phyloP scores from a whole-genome alignment of 2,797 vertebrate species.

The Bufotes viridis region DNA sequence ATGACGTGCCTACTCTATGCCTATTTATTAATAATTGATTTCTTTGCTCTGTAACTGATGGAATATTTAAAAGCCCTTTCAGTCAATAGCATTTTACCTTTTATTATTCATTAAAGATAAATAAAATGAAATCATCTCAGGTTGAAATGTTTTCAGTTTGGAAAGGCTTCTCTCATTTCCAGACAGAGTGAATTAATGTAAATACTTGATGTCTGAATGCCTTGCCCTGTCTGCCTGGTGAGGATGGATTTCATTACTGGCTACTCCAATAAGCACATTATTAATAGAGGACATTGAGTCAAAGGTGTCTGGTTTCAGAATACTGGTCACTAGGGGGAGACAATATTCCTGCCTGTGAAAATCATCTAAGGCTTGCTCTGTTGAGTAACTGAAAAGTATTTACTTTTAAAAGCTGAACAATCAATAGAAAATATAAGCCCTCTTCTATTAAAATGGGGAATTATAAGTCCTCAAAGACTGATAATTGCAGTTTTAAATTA shows the following conservation, averaged over 20 bases:
- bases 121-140: constrained; percentile 72
- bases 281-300: background rate
- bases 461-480: too few relatives aligned
- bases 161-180: constrained; percentile 60
- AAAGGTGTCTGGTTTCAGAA: background rate
- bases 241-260: constrained; percentile 29
- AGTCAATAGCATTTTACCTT: constrained; percentile 76
- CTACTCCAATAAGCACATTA: background rate
- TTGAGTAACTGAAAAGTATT: background rate
- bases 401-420: background rate
- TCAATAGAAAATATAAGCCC: background rate
- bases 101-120: constrained; percentile 84
- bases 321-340: background rate
- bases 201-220: constrained; percentile 65
- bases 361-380: background rate
- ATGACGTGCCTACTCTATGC: constrained; percentile 71
- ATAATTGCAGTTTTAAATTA: too few relatives aligned
- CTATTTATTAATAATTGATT: constrained; percentile 80
- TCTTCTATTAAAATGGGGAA: background rate
- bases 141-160: constrained; percentile 73
- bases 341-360: background rate
- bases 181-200: constrained; percentile 26
- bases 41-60: constrained; percentile 76
- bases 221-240: constrained; percentile 29
- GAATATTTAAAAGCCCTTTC: constrained; percentile 80